These are phyloP conservation scores for Aplocera efformata DNA, from an alignment of 2,888 invertebrate genomes.

Conservation along the genomic window DNA sequence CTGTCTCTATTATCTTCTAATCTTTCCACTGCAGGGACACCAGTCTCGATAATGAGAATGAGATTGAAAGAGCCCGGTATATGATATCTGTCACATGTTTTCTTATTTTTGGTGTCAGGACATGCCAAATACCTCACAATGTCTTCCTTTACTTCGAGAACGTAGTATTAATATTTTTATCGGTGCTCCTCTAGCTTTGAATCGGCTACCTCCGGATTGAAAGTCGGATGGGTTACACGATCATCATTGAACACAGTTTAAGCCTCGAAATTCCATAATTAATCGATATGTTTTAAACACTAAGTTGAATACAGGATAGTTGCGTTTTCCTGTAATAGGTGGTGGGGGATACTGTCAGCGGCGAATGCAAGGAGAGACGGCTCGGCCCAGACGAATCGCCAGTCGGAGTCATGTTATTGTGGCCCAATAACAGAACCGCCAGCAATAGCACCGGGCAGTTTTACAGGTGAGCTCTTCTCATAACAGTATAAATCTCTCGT, in stretches of 20 bases:
- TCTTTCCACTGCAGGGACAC: no score
- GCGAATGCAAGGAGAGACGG: slow-evolving; percentile 95
- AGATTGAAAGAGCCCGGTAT: no score
- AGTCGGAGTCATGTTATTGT: slow-evolving; percentile 90
- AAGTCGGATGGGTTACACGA: no score
- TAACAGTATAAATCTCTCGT: slow-evolving; percentile 2
- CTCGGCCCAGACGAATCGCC: slow-evolving; percentile 90
- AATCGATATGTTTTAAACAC: not conserved
- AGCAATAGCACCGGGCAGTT: slow-evolving; percentile 65
- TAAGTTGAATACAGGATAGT: slow-evolving; percentile 11
- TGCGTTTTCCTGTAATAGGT: slow-evolving; percentile 66
- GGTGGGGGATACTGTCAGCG: slow-evolving; percentile 91
- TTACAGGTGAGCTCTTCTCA: slow-evolving; percentile 52
- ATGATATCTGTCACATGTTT: no score
- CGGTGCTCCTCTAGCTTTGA: no score
- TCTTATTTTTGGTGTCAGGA: no score
- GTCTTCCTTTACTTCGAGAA: no score
- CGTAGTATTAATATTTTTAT: no score
- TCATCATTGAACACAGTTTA: not conserved
- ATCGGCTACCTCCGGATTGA: no score
- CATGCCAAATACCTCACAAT: no score
- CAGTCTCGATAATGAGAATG: no score
- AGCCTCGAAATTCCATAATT: slow-evolving; percentile 1
- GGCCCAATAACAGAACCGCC: slow-evolving; percentile 84
- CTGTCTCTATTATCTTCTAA: no score